Evolutionary conservation across 2,797 vertebrate species (phyloP).

Genomic region (Aeoliscus strigatus): DNA sequence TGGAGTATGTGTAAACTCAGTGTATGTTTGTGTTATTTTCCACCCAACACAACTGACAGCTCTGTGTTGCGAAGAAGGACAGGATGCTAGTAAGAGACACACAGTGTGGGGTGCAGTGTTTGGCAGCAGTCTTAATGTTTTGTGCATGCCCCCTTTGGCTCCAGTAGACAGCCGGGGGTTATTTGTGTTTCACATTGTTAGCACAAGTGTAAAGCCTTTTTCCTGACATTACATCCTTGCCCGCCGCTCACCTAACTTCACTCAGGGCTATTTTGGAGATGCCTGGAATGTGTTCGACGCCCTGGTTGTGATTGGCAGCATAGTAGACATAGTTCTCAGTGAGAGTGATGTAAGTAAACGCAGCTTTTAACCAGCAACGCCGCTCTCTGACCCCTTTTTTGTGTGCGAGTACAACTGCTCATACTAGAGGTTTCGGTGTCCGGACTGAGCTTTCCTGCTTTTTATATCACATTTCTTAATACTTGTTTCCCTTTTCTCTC

Average conservation of each 20-base stretch:
- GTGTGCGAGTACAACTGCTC: neutral
- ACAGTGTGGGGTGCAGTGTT: constrained; percentile 62
- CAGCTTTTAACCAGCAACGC: constrained; percentile 41
- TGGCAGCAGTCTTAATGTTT: constrained; percentile 20
- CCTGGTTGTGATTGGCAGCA: constrained; percentile 99
- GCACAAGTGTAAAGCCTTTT: constrained; percentile 17
- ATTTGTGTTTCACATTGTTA: constrained; percentile 21
- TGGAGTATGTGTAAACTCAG: neutral
- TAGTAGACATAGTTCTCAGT: constrained; percentile 99
- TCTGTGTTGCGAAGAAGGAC: constrained; percentile 76
- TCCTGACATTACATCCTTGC: constrained; percentile 28
- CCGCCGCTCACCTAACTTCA: constrained; percentile 68
- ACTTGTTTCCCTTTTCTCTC: constrained; percentile 13
- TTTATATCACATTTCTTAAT: constrained; percentile 36
- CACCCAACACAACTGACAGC: constrained; percentile 42
- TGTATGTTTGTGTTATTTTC: constrained; percentile 9
- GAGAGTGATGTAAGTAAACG: constrained; percentile 98
- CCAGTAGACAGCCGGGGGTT: constrained; percentile 7
- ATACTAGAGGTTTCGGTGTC: constrained; percentile 12
- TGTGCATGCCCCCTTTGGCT: constrained; percentile 20
- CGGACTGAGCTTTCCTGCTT: constrained; percentile 27
- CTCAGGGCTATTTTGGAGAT: constrained; percentile 98
- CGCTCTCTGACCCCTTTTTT: constrained; percentile 47
- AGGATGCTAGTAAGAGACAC: constrained; percentile 74
- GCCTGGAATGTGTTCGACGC: constrained; percentile 99